phyloP scores from a whole-genome alignment of 1,140 invertebrate species.

The Habropoda laboriosa region DNA sequence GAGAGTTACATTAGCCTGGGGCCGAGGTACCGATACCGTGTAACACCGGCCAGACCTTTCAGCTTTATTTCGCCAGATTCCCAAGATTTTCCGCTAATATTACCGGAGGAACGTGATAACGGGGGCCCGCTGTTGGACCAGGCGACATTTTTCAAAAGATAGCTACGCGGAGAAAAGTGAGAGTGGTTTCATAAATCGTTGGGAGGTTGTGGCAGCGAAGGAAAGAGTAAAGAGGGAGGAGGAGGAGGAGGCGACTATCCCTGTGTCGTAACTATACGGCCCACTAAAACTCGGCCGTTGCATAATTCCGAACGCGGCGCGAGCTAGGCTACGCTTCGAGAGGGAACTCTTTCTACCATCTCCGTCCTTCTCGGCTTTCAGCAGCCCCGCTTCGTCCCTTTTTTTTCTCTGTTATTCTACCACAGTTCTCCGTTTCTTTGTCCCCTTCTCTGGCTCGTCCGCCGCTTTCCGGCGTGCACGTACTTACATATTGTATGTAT shows the following conservation, averaged over 20 bases:
- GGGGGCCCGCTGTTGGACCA: too few relatives aligned
- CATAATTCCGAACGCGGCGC: constrained; percentile 71
- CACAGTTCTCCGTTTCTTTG: not conserved
- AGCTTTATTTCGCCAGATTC: constrained; percentile 32
- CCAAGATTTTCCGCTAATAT: too few relatives aligned
- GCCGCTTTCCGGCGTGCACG: not conserved
- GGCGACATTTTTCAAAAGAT: too few relatives aligned
- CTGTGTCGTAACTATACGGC: constrained; percentile 79
- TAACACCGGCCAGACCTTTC: constrained; percentile 17
- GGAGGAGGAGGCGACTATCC: constrained; percentile 57
- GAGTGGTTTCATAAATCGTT: too few relatives aligned
- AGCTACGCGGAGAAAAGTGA: not conserved
- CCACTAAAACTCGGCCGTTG: constrained; percentile 79
- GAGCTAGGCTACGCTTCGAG: constrained; percentile 65
- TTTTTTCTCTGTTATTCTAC: constrained; percentile 12
- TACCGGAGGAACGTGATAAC: too few relatives aligned
- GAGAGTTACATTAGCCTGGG: constrained; percentile 60
- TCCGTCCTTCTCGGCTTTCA: constrained; percentile 2
- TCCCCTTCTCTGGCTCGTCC: not conserved
- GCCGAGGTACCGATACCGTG: constrained; percentile 54
- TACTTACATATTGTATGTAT: too few relatives aligned
- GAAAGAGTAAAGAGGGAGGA: constrained; percentile 39
- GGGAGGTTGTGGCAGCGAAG: too few relatives aligned
- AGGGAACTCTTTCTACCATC: constrained; percentile 23
- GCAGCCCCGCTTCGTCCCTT: constrained; percentile 10